phyloP scores from a whole-genome alignment of 2,113 vertebrate species.

The Neodontobutis hainanensis region DNA sequence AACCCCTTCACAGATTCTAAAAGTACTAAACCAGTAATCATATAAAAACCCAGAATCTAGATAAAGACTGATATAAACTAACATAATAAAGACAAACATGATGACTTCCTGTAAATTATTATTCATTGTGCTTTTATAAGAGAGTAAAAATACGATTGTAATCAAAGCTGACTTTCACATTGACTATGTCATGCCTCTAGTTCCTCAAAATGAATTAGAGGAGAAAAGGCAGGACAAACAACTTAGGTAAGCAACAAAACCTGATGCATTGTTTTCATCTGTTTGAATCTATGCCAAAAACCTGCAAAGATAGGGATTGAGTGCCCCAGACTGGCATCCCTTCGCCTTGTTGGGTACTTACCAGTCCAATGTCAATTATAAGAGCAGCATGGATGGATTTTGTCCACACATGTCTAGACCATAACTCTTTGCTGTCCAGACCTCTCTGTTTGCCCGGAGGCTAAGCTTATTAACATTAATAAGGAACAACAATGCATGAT shows the following conservation, averaged over 20 bases:
- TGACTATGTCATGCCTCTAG: not conserved
- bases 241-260: conserved; percentile 4
- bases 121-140: not conserved
- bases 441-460: conserved; percentile 24
- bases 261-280: conserved; percentile 19
- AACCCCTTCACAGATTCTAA: no score
- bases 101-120: not conserved
- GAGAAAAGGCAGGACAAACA: not conserved
- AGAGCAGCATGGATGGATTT: conserved; percentile 32
- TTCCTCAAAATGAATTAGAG: conserved; percentile 7
- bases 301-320: conserved; percentile 13
- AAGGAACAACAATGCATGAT: conserved; percentile 62
- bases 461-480: conserved; percentile 65
- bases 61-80: no score
- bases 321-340: conserved; percentile 52
- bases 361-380: conserved; percentile 3
- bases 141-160: not conserved
- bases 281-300: conserved; percentile 25
- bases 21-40: no score
- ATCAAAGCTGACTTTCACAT: conserved; percentile 9
- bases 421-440: conserved; percentile 25
- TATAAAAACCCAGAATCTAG: no score
- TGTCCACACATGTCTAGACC: conserved; percentile 42
- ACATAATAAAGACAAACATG: not conserved
- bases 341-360: conserved; percentile 24